Conservation (phyloP, 2,888 invertebrate genomes). For the Agriotes lineatus region DNA sequence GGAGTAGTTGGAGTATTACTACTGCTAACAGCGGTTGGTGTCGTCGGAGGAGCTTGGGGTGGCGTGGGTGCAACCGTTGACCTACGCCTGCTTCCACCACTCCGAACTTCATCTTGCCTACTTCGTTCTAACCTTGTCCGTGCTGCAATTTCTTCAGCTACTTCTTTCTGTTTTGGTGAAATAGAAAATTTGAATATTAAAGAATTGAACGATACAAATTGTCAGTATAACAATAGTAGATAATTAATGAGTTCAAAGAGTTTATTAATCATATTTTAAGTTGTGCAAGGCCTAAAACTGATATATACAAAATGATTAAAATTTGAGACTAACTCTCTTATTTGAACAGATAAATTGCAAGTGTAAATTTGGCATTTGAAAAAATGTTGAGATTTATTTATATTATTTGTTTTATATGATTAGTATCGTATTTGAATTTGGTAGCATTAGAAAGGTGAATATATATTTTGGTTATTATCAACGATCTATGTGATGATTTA, state of each 20-base stretch:
- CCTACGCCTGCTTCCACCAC: conserved; percentile 71
- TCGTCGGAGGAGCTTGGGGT: conserved; percentile 47
- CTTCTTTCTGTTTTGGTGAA: conserved; percentile 72
- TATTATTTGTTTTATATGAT: too few relatives aligned
- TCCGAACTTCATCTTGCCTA: conserved; percentile 71
- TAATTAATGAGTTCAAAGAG: too few relatives aligned
- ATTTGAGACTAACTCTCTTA: too few relatives aligned
- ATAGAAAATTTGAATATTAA: conserved; percentile 44
- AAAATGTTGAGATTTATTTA: too few relatives aligned
- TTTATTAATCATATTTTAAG: too few relatives aligned
- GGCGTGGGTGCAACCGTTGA: conserved; percentile 64
- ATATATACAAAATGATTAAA: not conserved
- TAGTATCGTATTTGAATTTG: too few relatives aligned
- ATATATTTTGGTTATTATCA: too few relatives aligned
- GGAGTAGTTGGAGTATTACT: conserved; percentile 21
- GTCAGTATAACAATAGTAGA: not conserved
- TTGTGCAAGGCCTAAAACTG: too few relatives aligned
- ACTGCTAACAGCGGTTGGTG: conserved; percentile 21
- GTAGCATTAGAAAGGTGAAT: too few relatives aligned
- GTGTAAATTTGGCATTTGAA: too few relatives aligned
- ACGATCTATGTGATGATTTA: too few relatives aligned
- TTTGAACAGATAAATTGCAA: too few relatives aligned
- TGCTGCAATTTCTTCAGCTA: conserved; percentile 78
- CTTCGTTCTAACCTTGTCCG: conserved; percentile 79
- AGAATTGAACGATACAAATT: not conserved